These are phyloP conservation scores for Cyclura pinguis DNA, from an alignment of 2,797 vertebrate genomes.

Conservation along the genomic window DNA sequence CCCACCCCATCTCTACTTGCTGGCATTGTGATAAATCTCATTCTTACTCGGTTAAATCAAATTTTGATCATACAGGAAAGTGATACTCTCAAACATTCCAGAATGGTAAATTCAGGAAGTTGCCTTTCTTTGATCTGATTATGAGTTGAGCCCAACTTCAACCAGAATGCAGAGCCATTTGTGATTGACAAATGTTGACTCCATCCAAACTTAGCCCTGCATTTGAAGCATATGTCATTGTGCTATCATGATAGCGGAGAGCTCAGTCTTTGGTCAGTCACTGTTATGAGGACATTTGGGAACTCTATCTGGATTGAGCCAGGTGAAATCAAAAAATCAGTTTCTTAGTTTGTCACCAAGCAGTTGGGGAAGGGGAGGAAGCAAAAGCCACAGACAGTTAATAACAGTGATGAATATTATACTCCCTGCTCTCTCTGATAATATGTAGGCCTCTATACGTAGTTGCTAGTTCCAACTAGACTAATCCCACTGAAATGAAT, in stretches of 20 bases:
- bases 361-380: too few relatives aligned
- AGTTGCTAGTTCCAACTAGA: too few relatives aligned
- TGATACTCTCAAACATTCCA: neutral
- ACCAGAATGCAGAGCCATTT: neutral
- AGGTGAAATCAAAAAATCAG: neutral
- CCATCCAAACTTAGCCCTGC: neutral
- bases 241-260: neutral
- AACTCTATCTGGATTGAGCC: neutral
- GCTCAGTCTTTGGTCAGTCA: neutral
- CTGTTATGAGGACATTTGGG: neutral
- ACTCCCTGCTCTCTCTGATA: neutral
- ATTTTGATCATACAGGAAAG: neutral
- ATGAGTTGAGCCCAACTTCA: neutral
- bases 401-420: neutral
- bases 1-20: neutral
- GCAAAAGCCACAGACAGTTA: too few relatives aligned
- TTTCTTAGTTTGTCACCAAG: neutral
- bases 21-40: neutral
- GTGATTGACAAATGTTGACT: neutral
- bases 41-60: neutral
- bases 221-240: neutral
- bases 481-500: too few relatives aligned
- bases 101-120: neutral
- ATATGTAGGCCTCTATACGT: too few relatives aligned
- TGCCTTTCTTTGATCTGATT: neutral